phyloP scores from a whole-genome alignment of 92 coral and sea anemone genomes.

The Epizoanthus scotinus region DNA sequence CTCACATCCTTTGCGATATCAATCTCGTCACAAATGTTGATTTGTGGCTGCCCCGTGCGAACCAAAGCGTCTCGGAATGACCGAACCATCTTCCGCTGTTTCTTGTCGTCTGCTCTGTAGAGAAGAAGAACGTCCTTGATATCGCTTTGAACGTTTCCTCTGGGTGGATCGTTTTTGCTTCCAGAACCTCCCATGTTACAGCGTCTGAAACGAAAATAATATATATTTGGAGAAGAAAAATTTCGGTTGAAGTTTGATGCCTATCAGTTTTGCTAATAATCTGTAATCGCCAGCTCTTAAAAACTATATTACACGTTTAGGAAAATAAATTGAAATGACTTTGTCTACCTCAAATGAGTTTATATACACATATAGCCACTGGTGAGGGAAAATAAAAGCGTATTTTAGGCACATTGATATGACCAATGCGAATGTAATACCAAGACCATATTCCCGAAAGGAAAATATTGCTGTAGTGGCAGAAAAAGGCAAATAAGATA shows the following conservation, averaged over 20 bases:
- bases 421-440: not conserved
- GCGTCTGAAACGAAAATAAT: not conserved
- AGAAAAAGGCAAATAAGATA: slow-evolving; percentile 2
- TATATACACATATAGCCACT: not conserved
- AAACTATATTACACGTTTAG: not conserved
- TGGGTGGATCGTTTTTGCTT: not conserved
- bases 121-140: slow-evolving; percentile 71
- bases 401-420: not conserved
- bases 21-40: slow-evolving; percentile 32
- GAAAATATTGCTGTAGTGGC: slow-evolving; percentile 1
- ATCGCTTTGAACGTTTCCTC: slow-evolving; percentile 11
- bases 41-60: not conserved
- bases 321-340: no score
- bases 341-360: not conserved
- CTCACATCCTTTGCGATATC: slow-evolving; percentile 64
- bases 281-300: not conserved
- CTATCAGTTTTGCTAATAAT: not conserved
- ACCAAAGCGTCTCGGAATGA: slow-evolving; percentile 81
- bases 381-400: not conserved
- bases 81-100: slow-evolving; percentile 62
- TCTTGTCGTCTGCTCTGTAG: slow-evolving; percentile 57
- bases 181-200: not conserved
- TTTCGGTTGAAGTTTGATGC: not conserved
- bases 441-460: not conserved
- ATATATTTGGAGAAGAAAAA: not conserved